Evolutionary conservation across 1,140 invertebrate genomes (phyloP), one percentile per base, ranked within the genome.

Genomic region (Cephus cinctus): DNA sequence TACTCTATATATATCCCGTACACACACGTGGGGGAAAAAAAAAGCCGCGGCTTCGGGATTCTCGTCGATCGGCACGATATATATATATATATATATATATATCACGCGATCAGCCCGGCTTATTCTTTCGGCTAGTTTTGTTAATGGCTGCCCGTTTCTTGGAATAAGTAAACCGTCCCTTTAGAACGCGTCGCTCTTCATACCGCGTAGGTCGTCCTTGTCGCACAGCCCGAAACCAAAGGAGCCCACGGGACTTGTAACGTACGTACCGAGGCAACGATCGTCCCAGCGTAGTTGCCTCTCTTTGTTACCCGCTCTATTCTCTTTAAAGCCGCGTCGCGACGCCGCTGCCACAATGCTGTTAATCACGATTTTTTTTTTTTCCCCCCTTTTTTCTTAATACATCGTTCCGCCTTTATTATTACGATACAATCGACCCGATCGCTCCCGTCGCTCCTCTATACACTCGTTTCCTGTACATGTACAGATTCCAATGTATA

Each of bases 111-210:
- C 36, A 49, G 46, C 56, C 56, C 61, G 50, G 59, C 61, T 61
- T 60, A 52, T 61, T 45, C 54, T 42, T n/a, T 11, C n/a, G 19
- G 27, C 43, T 30, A 52, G 50, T 62, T 62, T 62, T 56, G 55
- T 61, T 62, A 62, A 62, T 62, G 59, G 59, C n/a, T n/a, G 61
- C 49, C 59, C 56, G 59, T 62, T 62, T 62, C 59, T 58, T 43
- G 53, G 59, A 62, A 62, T 62, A 61, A 55, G 43, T 47, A 49
- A 60, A 60, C 50, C 35, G 43, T 50, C 20, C 34, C 35, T 15
- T 16, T n/a, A 21, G 18, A 25, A 11, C 35, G 14, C 14, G n/a
- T 25, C 11, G 20, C 23, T 46, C 52, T 55, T 59, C 57, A 59
- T 40, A 31, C 20, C 11, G 20, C 38, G 4, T 11, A 2, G 18